Conservation (phyloP, 2,888 invertebrate genomes). For the Gastracanthus pulcherrimus region DNA sequence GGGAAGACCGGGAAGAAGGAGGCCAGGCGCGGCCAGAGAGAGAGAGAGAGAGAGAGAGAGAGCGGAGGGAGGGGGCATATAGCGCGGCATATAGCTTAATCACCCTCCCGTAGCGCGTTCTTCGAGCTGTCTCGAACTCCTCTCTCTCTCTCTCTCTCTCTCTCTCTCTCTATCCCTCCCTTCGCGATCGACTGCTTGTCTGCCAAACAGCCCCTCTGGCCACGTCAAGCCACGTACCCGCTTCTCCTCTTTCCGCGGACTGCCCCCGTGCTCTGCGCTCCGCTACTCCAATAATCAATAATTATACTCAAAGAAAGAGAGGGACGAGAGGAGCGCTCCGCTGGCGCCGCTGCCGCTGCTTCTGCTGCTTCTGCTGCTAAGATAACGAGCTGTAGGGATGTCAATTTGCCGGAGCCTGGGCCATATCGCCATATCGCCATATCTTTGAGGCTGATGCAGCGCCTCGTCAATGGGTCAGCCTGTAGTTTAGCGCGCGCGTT, state of each 20-base stretch:
- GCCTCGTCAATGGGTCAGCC: conserved; percentile 41
- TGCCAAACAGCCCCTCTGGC: conserved; percentile 30
- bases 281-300: conserved; percentile 81
- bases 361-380: no score
- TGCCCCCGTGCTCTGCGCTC: conserved; percentile 73
- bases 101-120: conserved; percentile 77
- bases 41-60: conserved; percentile 54
- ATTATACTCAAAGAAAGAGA: conserved; percentile 82
- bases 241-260: conserved; percentile 68
- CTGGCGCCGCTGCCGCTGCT: conserved; percentile 71
- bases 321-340: conserved; percentile 69
- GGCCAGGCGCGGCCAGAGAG: conserved; percentile 63
- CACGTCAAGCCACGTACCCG: conserved; percentile 63
- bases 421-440: conserved; percentile 13
- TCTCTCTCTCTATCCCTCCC: conserved; percentile 62
- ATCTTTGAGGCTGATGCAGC: not conserved
- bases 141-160: conserved; percentile 68
- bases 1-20: conserved; percentile 72
- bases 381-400: conserved; percentile 65
- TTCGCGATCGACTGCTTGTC: conserved; percentile 60
- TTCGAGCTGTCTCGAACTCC: conserved; percentile 70
- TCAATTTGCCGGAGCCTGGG: conserved; percentile 37
- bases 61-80: conserved; percentile 71
- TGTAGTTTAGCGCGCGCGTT: not conserved
- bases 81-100: conserved; percentile 80